Conservation (phyloP, 2,797 vertebrate genomes). For the Oreonectes daqikongensis region DNA sequence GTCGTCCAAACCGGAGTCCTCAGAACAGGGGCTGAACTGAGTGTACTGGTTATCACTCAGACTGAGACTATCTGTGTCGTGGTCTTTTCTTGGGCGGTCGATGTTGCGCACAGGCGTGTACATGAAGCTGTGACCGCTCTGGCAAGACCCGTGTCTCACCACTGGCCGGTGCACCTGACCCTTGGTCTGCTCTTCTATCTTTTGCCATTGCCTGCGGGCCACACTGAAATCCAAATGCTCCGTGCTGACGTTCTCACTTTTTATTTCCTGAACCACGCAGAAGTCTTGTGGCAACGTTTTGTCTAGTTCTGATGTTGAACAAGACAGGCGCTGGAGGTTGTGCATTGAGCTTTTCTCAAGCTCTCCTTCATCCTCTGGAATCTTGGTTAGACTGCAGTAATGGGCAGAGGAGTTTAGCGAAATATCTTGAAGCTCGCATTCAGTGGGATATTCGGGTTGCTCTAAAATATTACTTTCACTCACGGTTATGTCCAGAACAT, state of each 20-base stretch:
- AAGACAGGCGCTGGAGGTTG: constrained; percentile 52
- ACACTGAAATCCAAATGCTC: constrained; percentile 81
- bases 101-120: constrained; percentile 78
- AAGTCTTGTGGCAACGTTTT: constrained; percentile 80
- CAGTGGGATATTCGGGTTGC: constrained; percentile 65
- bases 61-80: constrained; percentile 70
- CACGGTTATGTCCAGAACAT: constrained; percentile 20
- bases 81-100: constrained; percentile 68
- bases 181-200: constrained; percentile 79
- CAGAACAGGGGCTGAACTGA: constrained; percentile 80
- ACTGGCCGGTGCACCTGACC: constrained; percentile 66
- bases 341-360: constrained; percentile 58
- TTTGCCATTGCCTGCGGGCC: constrained; percentile 79
- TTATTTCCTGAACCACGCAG: constrained; percentile 80
- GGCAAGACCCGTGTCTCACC: constrained; percentile 64
- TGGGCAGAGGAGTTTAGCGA: constrained; percentile 46
- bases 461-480: constrained; percentile 65
- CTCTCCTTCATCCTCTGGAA: constrained; percentile 76
- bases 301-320: constrained; percentile 62
- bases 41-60: constrained; percentile 72
- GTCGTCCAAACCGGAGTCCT: constrained; percentile 80
- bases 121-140: constrained; percentile 76
- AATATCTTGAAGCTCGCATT: constrained; percentile 68
- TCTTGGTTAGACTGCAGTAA: constrained; percentile 73
- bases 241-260: constrained; percentile 79